phyloP scores from a whole-genome alignment of 2,797 vertebrate species.

The Pagetopsis macropterus region DNA sequence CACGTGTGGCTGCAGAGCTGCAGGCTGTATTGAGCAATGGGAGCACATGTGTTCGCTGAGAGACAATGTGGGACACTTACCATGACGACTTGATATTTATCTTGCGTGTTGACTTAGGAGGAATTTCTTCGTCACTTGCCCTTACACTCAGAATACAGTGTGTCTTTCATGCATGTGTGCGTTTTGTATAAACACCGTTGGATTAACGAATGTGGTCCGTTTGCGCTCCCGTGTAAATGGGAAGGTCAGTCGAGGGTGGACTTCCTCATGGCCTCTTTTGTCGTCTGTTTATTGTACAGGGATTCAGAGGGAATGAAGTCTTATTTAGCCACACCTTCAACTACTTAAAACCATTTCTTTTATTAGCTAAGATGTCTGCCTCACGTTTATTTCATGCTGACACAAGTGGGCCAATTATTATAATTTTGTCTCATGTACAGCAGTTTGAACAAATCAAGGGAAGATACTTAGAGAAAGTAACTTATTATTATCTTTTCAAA shows the following conservation, averaged over 20 bases:
- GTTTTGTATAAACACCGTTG: constrained; percentile 41
- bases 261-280: constrained; percentile 1
- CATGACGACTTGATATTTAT: constrained; percentile 79
- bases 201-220: background rate
- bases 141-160: constrained; percentile 66
- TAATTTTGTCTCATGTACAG: no score
- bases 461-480: no score
- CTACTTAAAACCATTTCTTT: no score
- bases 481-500: no score
- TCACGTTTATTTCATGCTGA: no score
- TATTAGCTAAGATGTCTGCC: no score
- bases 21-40: constrained; percentile 80
- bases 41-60: constrained; percentile 74
- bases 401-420: no score
- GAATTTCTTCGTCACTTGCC: constrained; percentile 69
- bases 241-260: constrained; percentile 23
- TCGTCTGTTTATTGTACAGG: background rate
- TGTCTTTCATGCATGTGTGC: constrained; percentile 44
- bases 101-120: constrained; percentile 82
- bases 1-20: constrained; percentile 60
- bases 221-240: no score
- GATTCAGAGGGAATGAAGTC: no score
- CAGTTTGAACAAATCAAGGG: no score
- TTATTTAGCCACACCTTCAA: no score
- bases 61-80: constrained; percentile 77